phyloP scores from a whole-genome alignment of 1,140 invertebrate species.

The Asbolus verrucosus region DNA sequence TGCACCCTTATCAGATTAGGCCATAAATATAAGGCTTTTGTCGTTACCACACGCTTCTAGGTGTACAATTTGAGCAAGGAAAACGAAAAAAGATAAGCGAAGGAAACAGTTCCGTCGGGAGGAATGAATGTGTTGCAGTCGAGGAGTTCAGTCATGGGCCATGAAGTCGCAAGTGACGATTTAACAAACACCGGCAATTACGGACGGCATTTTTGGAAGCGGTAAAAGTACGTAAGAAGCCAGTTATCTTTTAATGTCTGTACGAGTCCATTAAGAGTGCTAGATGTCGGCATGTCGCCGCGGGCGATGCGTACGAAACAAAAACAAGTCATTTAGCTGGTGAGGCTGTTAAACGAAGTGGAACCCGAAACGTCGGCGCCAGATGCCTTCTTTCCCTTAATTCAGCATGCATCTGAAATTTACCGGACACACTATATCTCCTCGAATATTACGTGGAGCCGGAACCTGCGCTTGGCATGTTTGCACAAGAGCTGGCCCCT shows the following conservation, averaged over 20 bases:
- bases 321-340: constrained; percentile 45
- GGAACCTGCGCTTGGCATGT: constrained; percentile 15
- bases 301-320: constrained; percentile 42
- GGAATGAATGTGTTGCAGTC: too few relatives aligned
- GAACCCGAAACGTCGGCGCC: constrained; percentile 49
- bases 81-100: too few relatives aligned
- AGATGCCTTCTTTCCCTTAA: constrained; percentile 43
- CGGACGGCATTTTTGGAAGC: constrained; percentile 16
- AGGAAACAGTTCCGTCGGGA: too few relatives aligned
- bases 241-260: constrained; percentile 41
- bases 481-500: background rate
- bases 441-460: constrained; percentile 20
- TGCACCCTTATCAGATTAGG: too few relatives aligned
- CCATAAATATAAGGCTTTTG: too few relatives aligned
- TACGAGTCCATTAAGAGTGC: constrained; percentile 39
- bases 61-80: too few relatives aligned
- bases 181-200: constrained; percentile 20
- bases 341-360: constrained; percentile 41
- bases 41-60: too few relatives aligned
- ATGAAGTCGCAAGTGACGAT: constrained; percentile 17
- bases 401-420: constrained; percentile 47
- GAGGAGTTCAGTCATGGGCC: constrained; percentile 21
- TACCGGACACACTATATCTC: constrained; percentile 46
- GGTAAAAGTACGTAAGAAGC: constrained; percentile 24
- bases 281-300: constrained; percentile 42